A percentile compares a stretch with the other conserved stretches of the same genome.
Conservation (phyloP, 2,113 vertebrate genomes). For the Brachirus orientalis region DNA sequence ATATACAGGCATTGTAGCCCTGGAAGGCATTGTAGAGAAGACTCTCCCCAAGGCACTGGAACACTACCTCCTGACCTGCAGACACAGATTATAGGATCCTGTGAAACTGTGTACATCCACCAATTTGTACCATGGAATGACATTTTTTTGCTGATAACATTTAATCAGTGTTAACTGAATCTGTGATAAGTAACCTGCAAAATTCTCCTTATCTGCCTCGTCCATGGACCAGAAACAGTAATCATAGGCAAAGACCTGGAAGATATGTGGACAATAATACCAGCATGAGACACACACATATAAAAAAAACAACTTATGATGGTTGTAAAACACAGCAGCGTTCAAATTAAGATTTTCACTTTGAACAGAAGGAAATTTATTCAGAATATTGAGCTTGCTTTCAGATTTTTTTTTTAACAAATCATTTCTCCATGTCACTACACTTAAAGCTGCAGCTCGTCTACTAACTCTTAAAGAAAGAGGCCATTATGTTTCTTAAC, state of each 20-base stretch:
- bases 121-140: background rate
- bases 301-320: too few species aligned
- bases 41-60: constrained; percentile 97
- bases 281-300: constrained; percentile 1
- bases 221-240: constrained; percentile 99
- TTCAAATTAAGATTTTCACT: background rate
- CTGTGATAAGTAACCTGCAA: constrained; percentile 84
- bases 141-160: background rate
- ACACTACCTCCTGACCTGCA: constrained; percentile 95
- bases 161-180: background rate
- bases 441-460: background rate
- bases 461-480: constrained; percentile 11
- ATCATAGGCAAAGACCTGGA: constrained; percentile 95
- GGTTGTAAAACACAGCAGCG: background rate
- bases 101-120: background rate
- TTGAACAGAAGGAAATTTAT: too few species aligned
- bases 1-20: constrained; percentile 98
- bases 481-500: constrained; percentile 34
- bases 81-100: background rate
- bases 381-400: too few species aligned
- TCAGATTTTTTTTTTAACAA: too few species aligned
- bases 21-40: constrained; percentile 97
- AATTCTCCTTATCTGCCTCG: constrained; percentile 92
- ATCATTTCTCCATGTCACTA: background rate
- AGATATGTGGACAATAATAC: background rate